These are phyloP conservation scores for Podarcis cretensis DNA, from an alignment of 2,113 vertebrate genomes.

Conservation along the genomic window DNA sequence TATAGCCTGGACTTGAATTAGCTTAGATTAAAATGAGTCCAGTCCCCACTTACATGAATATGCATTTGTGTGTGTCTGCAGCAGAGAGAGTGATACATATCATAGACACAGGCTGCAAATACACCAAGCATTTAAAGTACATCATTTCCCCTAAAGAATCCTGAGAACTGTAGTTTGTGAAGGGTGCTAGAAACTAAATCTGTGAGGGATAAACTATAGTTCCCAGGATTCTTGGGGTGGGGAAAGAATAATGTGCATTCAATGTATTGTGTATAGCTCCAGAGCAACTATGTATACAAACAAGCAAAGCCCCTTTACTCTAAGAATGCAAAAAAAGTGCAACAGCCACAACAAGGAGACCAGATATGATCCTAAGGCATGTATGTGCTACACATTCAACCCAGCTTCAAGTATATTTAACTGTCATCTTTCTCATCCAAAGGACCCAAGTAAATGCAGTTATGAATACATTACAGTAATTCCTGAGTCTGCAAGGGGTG, in stretches of 20 bases:
- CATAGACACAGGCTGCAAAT: background rate
- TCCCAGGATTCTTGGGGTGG: too few species aligned
- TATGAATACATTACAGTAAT: background rate
- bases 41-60: background rate
- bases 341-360: background rate
- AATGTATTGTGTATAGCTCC: background rate
- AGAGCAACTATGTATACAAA: background rate
- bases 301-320: background rate
- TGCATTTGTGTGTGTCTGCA: background rate
- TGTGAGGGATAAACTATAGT: too few species aligned
- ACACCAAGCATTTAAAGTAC: too few species aligned
- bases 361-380: background rate
- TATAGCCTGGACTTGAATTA: background rate
- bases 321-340: background rate
- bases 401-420: background rate
- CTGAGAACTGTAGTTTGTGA: too few species aligned
- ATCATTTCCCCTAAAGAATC: too few species aligned
- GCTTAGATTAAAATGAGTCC: too few species aligned
- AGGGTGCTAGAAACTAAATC: too few species aligned
- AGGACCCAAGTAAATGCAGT: background rate
- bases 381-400: background rate
- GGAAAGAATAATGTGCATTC: background rate
- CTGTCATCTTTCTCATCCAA: background rate
- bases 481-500: background rate
- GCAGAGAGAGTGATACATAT: background rate